phyloP scores from a whole-genome alignment of 2,113 vertebrate genomes.

The Epinephelus cyanopodus region DNA sequence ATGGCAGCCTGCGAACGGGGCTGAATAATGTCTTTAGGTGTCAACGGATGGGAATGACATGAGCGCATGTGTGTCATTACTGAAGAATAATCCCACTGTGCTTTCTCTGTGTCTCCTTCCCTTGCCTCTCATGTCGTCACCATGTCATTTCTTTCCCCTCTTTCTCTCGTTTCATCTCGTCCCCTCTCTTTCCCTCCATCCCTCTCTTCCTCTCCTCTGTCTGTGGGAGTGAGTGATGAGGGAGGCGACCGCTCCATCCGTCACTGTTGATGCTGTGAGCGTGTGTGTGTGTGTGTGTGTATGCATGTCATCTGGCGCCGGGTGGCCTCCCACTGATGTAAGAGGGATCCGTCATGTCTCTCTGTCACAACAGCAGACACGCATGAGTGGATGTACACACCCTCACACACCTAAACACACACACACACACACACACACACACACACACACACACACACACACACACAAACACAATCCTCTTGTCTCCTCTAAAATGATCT shows the following conservation, averaged over 20 bases:
- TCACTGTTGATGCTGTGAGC: constrained; percentile 58
- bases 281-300: constrained; percentile 38
- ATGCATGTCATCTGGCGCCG: constrained; percentile 59
- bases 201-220: constrained; percentile 16
- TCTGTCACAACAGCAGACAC: constrained; percentile 76
- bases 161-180: background rate
- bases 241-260: constrained; percentile 54
- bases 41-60: constrained; percentile 43
- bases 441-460: constrained; percentile 14
- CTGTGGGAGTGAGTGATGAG: constrained; percentile 68
- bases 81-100: constrained; percentile 11
- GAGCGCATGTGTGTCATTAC: constrained; percentile 32
- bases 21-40: constrained; percentile 47
- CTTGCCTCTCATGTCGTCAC: background rate
- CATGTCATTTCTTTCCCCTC: too few species aligned
- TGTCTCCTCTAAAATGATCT: constrained; percentile 12
- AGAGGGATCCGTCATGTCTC: constrained; percentile 75
- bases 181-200: constrained; percentile 1
- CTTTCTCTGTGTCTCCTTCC: background rate
- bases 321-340: constrained; percentile 71
- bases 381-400: constrained; percentile 56
- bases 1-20: constrained; percentile 18
- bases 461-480: background rate
- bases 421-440: constrained; percentile 4
- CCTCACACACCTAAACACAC: background rate